Evolutionary conservation across 2,797 vertebrate genomes (phyloP).

Genomic region (Danio aesculapii): DNA sequence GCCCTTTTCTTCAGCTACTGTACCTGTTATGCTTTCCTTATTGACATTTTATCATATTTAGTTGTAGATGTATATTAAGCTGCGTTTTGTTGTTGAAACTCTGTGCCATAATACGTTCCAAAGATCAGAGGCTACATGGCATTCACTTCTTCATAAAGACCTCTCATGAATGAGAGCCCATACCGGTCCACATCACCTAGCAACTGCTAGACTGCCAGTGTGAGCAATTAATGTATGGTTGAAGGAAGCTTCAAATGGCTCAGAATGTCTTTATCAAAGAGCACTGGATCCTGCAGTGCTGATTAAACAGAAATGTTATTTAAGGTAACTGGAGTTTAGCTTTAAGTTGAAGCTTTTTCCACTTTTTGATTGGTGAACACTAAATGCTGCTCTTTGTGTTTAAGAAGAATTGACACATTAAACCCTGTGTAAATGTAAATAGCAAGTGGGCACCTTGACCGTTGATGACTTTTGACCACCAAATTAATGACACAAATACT

Average conservation of each 20-base stretch:
- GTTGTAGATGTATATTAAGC: conserved; percentile 18
- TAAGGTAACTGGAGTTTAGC: background rate
- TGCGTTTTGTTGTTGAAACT: conserved; percentile 24
- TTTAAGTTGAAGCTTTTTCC: background rate
- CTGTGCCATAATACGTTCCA: conserved; percentile 2
- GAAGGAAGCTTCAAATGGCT: conserved; percentile 48
- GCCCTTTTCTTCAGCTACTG: background rate
- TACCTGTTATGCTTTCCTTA: conserved; percentile 6
- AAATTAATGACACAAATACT: no score
- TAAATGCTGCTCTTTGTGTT: background rate
- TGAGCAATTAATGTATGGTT: conserved; percentile 48
- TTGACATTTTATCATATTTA: conserved; percentile 34
- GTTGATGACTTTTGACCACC: background rate
- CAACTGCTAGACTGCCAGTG: conserved; percentile 53
- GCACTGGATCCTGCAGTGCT: conserved; percentile 5
- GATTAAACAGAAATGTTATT: conserved; percentile 16
- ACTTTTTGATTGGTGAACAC: background rate
- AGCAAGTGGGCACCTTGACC: no score
- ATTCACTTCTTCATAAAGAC: conserved; percentile 39
- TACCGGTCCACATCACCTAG: conserved; percentile 53
- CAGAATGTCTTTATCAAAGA: conserved; percentile 39
- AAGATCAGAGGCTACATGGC: conserved; percentile 30
- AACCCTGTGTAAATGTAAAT: background rate
- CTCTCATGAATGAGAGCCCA: conserved; percentile 32
- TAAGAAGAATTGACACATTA: background rate